Evolutionary conservation across 1,140 invertebrate species (phyloP), one percentile per base, ranked within the genome.

Genomic region (Lithobius niger): DNA sequence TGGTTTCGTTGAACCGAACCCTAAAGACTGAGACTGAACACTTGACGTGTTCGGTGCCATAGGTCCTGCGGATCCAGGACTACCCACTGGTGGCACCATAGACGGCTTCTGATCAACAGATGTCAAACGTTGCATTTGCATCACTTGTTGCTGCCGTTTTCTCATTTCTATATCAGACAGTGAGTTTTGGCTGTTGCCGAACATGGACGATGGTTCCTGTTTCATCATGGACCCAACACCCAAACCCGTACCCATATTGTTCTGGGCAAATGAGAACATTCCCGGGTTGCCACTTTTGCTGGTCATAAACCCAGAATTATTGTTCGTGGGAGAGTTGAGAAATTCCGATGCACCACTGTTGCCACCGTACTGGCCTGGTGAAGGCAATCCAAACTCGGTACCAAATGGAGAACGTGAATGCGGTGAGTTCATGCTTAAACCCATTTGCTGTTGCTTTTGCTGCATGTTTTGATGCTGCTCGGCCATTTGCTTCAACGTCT

Each of bases 401-500:
- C 52, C 36, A 26, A 54, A 51, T 27, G 55, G 49, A 24, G 44
- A 50, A 6, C 55, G 10, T 10, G 48, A 27, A 27, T 50, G 48
- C 4, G 48, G 25, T 4, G 55, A 36, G 18, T 16, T 18, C 19
- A 44, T 55, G 21, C 52, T 56, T 42, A 28, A 57, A 55, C 4
- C 55, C 49, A 45, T 4, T 50, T 58, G 55, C 18, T 51, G 45
- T 16, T 63, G 58, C 21, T 60, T 74, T 59, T 78, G 79, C 57
- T 77, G 81, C 67, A 87, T 90, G 69, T 90, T 87, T 70, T 94
- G 89, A 67, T 95, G 91, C 66, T 95, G 90, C 65, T 94, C 89
- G 2, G 91, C 91, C 89, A 94, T 92, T 63, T 94, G 89, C 68
- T 94, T 94, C 13, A 95, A 73, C 0, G 89, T 94, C 71, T 93